Evolutionary conservation across 2,113 vertebrate genomes (phyloP).

Genomic region (Copsychus sechellarum): DNA sequence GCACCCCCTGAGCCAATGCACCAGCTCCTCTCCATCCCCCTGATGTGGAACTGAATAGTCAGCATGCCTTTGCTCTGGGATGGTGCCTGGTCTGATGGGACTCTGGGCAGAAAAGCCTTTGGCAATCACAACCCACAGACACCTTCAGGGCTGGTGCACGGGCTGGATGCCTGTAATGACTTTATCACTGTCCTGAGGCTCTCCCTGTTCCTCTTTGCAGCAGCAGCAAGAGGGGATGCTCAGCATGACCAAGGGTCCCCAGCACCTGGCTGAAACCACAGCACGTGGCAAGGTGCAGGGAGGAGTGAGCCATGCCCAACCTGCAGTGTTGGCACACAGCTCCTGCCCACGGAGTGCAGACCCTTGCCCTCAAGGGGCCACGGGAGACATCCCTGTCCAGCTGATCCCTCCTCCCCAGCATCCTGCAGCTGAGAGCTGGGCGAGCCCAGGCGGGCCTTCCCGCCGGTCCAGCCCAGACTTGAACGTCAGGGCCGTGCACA

Average conservation of each 20-base stretch:
- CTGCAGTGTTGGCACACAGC: accelerated
- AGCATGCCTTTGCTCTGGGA: accelerated
- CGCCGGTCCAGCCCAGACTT: slow-evolving; percentile 51
- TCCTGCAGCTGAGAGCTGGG: neutral
- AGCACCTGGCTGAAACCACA: accelerated
- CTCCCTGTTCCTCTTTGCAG: neutral
- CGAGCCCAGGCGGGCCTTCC: slow-evolving; percentile 51
- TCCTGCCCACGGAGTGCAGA: accelerated
- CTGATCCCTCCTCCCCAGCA: slow-evolving; percentile 32
- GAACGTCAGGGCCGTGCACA: neutral
- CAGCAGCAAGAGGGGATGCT: neutral
- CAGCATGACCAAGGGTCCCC: accelerated
- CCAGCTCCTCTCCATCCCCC: neutral
- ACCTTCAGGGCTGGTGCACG: neutral
- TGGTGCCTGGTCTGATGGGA: neutral
- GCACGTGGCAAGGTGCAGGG: accelerated
- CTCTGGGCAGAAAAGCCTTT: neutral
- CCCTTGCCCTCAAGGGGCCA: neutral
- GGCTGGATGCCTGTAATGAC: neutral
- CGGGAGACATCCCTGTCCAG: neutral
- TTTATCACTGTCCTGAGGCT: neutral
- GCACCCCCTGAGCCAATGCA: neutral
- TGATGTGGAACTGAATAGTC: neutral
- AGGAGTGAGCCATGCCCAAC: neutral
- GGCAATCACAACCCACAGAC: neutral